A percentile compares a stretch with the other conserved stretches of the same genome.
Conservation (phyloP, 2,797 vertebrate species). For the Lacerta viridis region DNA sequence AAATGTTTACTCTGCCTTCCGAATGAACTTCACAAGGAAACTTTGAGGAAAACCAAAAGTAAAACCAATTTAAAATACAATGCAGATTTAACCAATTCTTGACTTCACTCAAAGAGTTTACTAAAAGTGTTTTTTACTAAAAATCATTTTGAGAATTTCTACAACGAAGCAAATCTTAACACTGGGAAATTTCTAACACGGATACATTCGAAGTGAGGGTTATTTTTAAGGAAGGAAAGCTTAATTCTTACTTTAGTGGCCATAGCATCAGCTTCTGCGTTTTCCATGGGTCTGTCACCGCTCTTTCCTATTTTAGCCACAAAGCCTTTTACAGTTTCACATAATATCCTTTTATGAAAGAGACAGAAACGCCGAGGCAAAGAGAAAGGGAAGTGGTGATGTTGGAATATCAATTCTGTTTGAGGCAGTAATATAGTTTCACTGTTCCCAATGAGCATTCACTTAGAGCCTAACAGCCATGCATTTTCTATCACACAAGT, state of each 20-base stretch:
- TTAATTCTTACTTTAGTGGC: slow-evolving; percentile 91
- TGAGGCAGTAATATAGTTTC: not conserved
- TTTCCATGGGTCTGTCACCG: slow-evolving; percentile 91
- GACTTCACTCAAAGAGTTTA: not conserved
- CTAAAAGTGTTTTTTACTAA: not conserved
- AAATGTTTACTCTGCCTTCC: not conserved
- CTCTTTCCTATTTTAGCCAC: slow-evolving; percentile 96
- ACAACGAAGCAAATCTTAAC: not conserved
- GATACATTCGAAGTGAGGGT: not conserved
- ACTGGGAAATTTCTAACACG: not conserved
- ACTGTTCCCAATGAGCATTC: not conserved
- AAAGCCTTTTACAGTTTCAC: slow-evolving; percentile 98
- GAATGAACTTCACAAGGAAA: not conserved
- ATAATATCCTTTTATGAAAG: slow-evolving; percentile 89
- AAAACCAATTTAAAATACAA: not conserved
- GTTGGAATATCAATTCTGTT: slow-evolving; percentile 19
- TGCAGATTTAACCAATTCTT: not conserved
- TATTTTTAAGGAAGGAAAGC: not conserved
- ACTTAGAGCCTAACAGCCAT: not conserved
- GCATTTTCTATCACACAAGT: not conserved
- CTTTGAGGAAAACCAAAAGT: not conserved
- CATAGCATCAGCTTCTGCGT: slow-evolving; percentile 90
- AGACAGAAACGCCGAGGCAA: slow-evolving; percentile 30
- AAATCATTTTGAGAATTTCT: not conserved
- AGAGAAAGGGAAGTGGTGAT: slow-evolving; percentile 25